phyloP scores from a whole-genome alignment of 2,888 invertebrate genomes.

The Spilarctia lutea region DNA sequence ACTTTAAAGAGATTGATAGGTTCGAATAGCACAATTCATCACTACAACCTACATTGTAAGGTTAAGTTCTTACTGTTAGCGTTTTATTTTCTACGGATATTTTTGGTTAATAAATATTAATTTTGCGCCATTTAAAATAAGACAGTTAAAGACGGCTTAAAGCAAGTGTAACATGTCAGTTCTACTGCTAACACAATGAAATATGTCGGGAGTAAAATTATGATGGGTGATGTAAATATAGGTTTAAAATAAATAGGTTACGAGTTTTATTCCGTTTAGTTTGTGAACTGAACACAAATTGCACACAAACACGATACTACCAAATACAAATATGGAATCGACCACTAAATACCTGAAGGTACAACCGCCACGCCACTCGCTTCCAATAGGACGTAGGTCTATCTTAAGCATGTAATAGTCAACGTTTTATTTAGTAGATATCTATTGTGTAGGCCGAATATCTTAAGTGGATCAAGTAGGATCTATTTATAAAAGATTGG shows the following conservation, averaged over 20 bases:
- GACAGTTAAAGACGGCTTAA: too few species aligned
- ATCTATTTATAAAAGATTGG: slow-evolving; percentile 43
- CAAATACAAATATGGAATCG: background rate
- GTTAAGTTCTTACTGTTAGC: slow-evolving; percentile 23
- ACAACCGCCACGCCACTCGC: slow-evolving; percentile 13
- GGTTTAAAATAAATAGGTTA: background rate
- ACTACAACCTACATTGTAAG: slow-evolving; percentile 39
- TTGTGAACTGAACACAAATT: background rate
- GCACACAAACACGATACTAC: background rate
- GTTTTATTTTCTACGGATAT: background rate
- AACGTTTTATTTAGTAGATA: slow-evolving; percentile 49
- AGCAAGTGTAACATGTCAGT: background rate
- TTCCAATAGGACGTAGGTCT: slow-evolving; percentile 9
- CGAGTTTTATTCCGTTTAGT: background rate
- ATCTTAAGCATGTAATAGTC: slow-evolving; percentile 25
- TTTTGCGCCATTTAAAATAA: too few species aligned
- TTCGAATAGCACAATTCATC: slow-evolving; percentile 62
- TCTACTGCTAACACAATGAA: background rate
- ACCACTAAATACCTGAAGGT: background rate
- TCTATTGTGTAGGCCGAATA: slow-evolving; percentile 53
- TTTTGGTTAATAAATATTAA: background rate
- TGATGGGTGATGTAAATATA: background rate
- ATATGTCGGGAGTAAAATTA: too few species aligned
- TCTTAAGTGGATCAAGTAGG: slow-evolving; percentile 49
- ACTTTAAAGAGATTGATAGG: slow-evolving; percentile 61